Base-by-base conservation (phyloP, 2,113 vertebrate genomes). In the Colossoma macropomum region DNA sequence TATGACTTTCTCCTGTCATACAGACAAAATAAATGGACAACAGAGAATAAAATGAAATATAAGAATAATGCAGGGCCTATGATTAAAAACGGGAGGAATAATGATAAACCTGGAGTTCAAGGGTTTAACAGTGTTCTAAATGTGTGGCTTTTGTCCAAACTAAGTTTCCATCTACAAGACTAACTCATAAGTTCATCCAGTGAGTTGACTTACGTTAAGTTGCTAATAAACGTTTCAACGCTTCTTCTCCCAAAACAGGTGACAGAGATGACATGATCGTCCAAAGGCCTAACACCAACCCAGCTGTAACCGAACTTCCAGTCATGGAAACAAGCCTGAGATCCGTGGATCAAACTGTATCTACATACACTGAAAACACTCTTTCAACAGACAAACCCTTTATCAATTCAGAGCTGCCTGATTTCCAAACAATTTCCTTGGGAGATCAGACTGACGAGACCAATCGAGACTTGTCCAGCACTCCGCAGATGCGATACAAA, bases 201-300 rank as follows among this genome's bases (percentile, higher is more conserved):
- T 59, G 21, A n/a, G 19, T 27, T n/a, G n/a, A n/a, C n/a, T n/a
- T n/a, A n/a, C n/a, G n/a, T n/a, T 41, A 45, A 0, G 13, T 41
- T 12, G 10, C 21, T 8, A 23, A 71, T 45, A 4, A 6, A n/a
- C 41, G 3, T n/a, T 45, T 2, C 48, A 69, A 68, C 56, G n/a
- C 63, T 69, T 19, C 66, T 52, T 59, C n/a, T 48, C 73, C 59
- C 27, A 16, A 82, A 32, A 50, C 45, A 65, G 78, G 25, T 85
- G 52, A 79, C n/a, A 74, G 32, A 78, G 45, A 28, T 80, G 34
- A 17, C 23, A 4, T 15, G 9, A 4, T 9, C 34, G 21, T 13
- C 21, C 12, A 11, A 45, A 27, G 3, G 4, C n/a, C 15, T 34
- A 21, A 41, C 74, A 23, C 34, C 74, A 34, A 8, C 16, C n/a